Conservation (phyloP, 2,113 vertebrate genomes). For the Phainopepla nitens region DNA sequence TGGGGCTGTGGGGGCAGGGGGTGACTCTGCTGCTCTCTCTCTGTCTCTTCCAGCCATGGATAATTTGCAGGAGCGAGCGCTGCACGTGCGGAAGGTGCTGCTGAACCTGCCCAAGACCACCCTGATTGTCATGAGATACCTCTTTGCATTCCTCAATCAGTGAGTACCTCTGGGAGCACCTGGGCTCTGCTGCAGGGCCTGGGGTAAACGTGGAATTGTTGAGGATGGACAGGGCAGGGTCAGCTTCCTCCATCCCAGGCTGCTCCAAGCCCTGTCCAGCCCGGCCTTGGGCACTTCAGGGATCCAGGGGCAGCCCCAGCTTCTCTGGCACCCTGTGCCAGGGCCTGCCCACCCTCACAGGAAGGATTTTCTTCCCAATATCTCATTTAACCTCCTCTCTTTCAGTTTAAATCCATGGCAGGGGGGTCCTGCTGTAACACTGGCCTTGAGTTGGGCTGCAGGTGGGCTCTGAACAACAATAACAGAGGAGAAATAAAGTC, state of each 20-base stretch:
- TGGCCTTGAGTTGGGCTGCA: not conserved
- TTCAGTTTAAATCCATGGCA: not conserved
- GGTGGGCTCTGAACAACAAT: not conserved
- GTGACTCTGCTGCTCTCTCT: not conserved
- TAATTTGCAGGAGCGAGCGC: conserved; percentile 88
- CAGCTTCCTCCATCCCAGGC: rapidly evolving
- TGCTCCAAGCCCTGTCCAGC: rapidly evolving
- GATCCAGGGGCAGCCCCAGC: not conserved
- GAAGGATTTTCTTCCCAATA: not conserved
- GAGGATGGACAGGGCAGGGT: not conserved
- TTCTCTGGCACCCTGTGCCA: not conserved
- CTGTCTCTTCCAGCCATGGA: conserved; percentile 86
- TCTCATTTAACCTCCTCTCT: not conserved
- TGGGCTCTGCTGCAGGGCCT: not conserved
- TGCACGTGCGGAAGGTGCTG: conserved; percentile 89
- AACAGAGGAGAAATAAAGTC: not conserved
- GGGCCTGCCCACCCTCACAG: not conserved
- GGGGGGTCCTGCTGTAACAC: not conserved
- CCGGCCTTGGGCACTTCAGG: not conserved
- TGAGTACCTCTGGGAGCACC: conserved; percentile 74
- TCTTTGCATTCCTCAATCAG: conserved; percentile 96
- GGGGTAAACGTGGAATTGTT: rapidly evolving
- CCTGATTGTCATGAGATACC: conserved; percentile 96
- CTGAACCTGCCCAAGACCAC: conserved; percentile 85
- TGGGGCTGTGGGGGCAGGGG: not conserved